A percentile compares a stretch with the other conserved stretches of the same genome.
Conservation (phyloP, 2,797 vertebrate species). For the Coregonus sp. region DNA sequence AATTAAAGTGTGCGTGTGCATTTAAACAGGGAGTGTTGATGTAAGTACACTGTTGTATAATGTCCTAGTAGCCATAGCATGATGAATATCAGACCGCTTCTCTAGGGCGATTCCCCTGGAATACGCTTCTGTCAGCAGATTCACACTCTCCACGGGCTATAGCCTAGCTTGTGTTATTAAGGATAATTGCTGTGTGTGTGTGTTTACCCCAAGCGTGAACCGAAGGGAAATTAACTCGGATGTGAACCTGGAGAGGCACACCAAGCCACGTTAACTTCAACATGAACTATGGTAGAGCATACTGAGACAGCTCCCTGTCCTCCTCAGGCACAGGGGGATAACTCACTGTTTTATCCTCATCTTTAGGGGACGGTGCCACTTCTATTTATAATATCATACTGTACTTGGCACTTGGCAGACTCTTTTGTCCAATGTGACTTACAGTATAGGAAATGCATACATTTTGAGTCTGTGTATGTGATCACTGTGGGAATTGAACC, state of each 20-base stretch:
- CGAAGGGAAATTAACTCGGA: conserved; percentile 30
- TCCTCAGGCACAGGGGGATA: too few species aligned
- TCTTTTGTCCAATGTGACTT: too few species aligned
- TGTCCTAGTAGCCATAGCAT: background rate
- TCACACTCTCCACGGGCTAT: conserved; percentile 30
- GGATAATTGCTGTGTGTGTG: conserved; percentile 43
- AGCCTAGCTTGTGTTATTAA: conserved; percentile 40
- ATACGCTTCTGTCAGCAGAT: conserved; percentile 13
- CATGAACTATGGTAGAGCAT: too few species aligned
- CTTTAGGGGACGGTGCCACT: conserved; percentile 1
- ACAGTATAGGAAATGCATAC: too few species aligned
- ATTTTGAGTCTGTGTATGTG: too few species aligned
- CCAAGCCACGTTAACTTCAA: background rate
- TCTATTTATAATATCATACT: too few species aligned
- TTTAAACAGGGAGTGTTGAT: background rate
- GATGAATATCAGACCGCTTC: conserved; percentile 22
- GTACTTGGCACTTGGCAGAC: too few species aligned
- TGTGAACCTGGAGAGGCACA: conserved; percentile 23
- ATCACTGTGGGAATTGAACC: too few species aligned
- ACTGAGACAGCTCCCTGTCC: too few species aligned
- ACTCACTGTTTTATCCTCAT: conserved; percentile 21
- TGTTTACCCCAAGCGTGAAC: conserved; percentile 50
- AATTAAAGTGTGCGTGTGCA: background rate
- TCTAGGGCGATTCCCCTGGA: background rate
- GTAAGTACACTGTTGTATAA: conserved; percentile 3